Evolutionary conservation across 2,797 vertebrate genomes (phyloP).

Genomic region (Lacerta agilis): DNA sequence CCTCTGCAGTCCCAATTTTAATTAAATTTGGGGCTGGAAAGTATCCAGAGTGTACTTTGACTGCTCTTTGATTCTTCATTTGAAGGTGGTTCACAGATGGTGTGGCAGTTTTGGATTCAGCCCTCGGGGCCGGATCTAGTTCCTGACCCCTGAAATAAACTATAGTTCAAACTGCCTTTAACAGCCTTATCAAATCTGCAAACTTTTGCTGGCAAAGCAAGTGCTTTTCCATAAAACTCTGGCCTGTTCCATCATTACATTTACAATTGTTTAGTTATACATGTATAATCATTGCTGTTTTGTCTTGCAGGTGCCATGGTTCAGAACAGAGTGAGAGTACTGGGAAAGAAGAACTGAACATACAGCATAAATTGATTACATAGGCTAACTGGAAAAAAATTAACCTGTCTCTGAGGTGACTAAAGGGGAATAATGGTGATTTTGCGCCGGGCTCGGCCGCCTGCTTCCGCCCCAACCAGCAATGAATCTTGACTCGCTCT

Average conservation of each 20-base stretch:
- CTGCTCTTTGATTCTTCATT: no score
- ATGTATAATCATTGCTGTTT: background rate
- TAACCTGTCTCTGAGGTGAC: conserved; percentile 99
- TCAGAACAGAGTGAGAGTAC: conserved; percentile 84
- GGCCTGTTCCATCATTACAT: background rate
- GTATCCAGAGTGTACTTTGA: no score
- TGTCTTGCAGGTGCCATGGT: conserved; percentile 90
- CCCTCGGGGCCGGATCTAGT: no score
- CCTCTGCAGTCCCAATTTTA: no score
- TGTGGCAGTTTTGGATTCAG: no score
- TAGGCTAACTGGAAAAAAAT: conserved; percentile 89
- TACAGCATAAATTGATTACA: conserved; percentile 77
- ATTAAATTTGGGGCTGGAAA: no score
- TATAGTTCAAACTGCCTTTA: no score
- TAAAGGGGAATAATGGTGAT: conserved; percentile 99
- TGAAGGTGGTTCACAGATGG: no score
- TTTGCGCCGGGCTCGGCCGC: conserved; percentile 99
- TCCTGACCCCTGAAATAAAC: no score
- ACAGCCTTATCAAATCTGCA: no score
- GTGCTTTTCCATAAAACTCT: background rate
- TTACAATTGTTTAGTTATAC: background rate
- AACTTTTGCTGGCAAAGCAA: background rate
- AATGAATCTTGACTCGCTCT: conserved; percentile 99
- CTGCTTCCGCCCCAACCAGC: conserved; percentile 99
- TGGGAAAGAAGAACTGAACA: conserved; percentile 83